Conservation (phyloP, 2,888 invertebrate genomes). For the Rapana venosa region DNA sequence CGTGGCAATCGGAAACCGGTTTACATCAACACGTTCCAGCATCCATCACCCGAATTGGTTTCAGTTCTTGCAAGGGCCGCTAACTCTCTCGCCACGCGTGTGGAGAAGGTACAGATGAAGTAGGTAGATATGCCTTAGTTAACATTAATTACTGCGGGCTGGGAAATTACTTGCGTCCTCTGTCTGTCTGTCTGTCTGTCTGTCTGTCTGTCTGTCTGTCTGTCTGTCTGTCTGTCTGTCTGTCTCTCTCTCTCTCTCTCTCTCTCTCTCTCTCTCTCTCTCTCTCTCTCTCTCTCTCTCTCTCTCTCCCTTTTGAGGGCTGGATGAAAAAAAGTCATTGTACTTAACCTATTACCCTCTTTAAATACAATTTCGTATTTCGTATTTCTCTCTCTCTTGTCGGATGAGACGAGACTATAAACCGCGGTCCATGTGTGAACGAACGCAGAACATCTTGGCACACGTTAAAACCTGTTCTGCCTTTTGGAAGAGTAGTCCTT, state of each 20-base stretch:
- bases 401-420: too few species aligned
- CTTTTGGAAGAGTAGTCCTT: too few species aligned
- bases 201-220: slow-evolving; percentile 2
- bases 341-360: too few species aligned
- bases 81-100: background rate
- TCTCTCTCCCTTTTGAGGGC: too few species aligned
- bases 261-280: background rate
- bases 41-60: slow-evolving; percentile 17
- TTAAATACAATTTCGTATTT: too few species aligned
- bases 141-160: background rate
- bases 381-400: background rate
- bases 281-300: background rate
- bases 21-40: slow-evolving; percentile 11
- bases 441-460: too few species aligned
- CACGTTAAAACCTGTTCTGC: too few species aligned
- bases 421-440: too few species aligned
- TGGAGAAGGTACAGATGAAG: background rate
- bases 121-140: background rate
- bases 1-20: background rate
- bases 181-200: background rate
- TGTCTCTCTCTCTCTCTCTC: background rate
- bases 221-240: background rate
- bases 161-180: background rate
- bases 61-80: background rate
- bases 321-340: too few species aligned